A percentile compares a stretch with the other conserved stretches of the same genome.
Conservation (phyloP, 1,140 invertebrate species). For the Anastrepha ludens region DNA sequence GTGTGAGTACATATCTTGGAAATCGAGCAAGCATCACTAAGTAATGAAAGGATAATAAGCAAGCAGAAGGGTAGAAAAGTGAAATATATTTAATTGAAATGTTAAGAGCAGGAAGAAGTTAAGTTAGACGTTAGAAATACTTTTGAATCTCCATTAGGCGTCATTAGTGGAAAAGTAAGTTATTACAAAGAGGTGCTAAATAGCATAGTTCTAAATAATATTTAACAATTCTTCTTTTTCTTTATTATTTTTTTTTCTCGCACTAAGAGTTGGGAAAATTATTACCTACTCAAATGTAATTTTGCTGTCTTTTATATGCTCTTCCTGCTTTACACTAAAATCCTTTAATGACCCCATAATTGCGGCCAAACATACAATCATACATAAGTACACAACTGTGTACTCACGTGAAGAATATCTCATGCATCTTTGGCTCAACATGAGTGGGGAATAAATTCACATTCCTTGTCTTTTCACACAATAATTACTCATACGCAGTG, state of each 20-base stretch:
- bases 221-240: not conserved
- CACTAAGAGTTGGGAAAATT: not conserved
- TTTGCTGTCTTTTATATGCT: not conserved
- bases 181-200: not conserved
- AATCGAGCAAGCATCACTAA: not conserved
- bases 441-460: not conserved
- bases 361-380: not conserved
- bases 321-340: not conserved
- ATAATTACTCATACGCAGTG: slow-evolving; percentile 40
- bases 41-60: not conserved
- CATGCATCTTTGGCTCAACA: not conserved
- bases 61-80: not conserved
- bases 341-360: not conserved
- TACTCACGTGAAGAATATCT: not conserved
- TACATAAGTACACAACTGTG: not conserved
- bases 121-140: too few species aligned
- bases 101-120: not conserved
- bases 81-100: slow-evolving; percentile 20
- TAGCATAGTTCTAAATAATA: not conserved
- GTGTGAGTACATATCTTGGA: not conserved
- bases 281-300: not conserved
- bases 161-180: too few species aligned
- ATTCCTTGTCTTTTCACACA: not conserved
- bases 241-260: too few species aligned
- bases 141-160: too few species aligned